These are phyloP conservation scores for Bacillus rossius DNA, from an alignment of 1,140 invertebrate genomes.

Conservation along the genomic window DNA sequence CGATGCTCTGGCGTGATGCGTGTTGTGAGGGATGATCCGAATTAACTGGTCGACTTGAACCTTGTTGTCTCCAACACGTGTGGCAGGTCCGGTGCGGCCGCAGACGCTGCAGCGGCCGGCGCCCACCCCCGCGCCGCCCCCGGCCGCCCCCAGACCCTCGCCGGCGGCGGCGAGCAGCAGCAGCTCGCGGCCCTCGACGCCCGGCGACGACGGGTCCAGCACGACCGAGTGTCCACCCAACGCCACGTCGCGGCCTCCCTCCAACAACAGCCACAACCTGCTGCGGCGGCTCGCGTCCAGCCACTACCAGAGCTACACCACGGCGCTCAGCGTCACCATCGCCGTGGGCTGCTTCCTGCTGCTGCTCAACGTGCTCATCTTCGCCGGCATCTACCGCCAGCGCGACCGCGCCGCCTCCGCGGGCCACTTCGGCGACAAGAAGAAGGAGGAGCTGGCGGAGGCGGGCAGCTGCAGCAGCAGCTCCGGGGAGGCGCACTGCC, in stretches of 20 bases:
- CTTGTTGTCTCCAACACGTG: too few species aligned
- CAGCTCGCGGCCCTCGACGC: slow-evolving; percentile 33
- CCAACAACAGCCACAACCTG: slow-evolving; percentile 56
- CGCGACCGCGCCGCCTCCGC: slow-evolving; percentile 56
- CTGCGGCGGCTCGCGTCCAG: slow-evolving; percentile 67
- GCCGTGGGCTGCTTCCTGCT: slow-evolving; percentile 85
- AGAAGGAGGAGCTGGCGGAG: slow-evolving; percentile 64
- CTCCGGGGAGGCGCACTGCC: slow-evolving; percentile 47
- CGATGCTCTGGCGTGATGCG: too few species aligned
- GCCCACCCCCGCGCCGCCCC: slow-evolving; percentile 43
- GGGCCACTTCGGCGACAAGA: slow-evolving; percentile 50
- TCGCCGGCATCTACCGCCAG: slow-evolving; percentile 91
- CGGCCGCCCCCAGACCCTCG: slow-evolving; percentile 43
- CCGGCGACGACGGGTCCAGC: slow-evolving; percentile 33
- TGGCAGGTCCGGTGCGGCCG: slow-evolving; percentile 60
- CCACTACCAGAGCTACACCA: slow-evolving; percentile 82
- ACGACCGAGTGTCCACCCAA: slow-evolving; percentile 63
- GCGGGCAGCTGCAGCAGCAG: slow-evolving; percentile 54
- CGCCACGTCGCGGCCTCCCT: slow-evolving; percentile 40
- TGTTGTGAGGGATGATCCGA: too few species aligned
- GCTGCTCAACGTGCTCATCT: slow-evolving; percentile 88
- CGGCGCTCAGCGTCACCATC: slow-evolving; percentile 86
- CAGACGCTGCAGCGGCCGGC: slow-evolving; percentile 57
- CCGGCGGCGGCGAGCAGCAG: slow-evolving; percentile 38
- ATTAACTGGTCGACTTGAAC: too few species aligned